Base-by-base conservation (phyloP, 2,888 invertebrate species). In the Seira ritae region DNA sequence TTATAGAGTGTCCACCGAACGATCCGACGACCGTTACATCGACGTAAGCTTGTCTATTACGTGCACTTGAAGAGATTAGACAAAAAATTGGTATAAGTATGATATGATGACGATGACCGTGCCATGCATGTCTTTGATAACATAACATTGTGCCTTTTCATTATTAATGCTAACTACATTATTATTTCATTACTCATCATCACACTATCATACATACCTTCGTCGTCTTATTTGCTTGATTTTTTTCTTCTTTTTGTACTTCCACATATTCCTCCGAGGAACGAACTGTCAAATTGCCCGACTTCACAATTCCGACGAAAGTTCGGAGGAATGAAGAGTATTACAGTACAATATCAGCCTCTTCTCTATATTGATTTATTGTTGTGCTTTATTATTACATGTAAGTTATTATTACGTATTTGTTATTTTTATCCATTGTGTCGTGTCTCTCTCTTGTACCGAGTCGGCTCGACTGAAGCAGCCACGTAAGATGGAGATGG, bases 351-450 rank as follows among this genome's bases (percentile, higher is more conserved):
- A n/a, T n/a, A n/a, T n/a, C n/a, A n/a, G n/a, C n/a, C n/a, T n/a
- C n/a, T n/a, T n/a, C n/a, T n/a, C n/a, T n/a, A n/a, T n/a, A n/a
- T n/a, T n/a, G n/a, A n/a, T n/a, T n/a, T n/a, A n/a, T n/a, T n/a
- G n/a, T n/a, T n/a, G n/a, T n/a, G n/a, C 72, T 72, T 79, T 79
- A 79, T 79, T 79, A 79, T 73, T 72, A 72, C 72, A 74, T 37
- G 67, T 24, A n/a, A 31, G 60, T 68, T 76, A 73, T 73, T 65
- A 74, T 69, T 67, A 76, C 60, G n/a, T 79, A 79, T 79, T 79
- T 79, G 79, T 79, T 79, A 79, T 79, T 72, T 74, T 79, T 79
- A 66, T n/a, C 79, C 66, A 79, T 79, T 79, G 79, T 79, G 50
- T 66, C 66, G 62, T 73, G 73, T 73, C 62, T 73, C 62, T 62